Evolutionary conservation across 2,797 vertebrate species (phyloP).

Genomic region (Hemibagrus guttatus): DNA sequence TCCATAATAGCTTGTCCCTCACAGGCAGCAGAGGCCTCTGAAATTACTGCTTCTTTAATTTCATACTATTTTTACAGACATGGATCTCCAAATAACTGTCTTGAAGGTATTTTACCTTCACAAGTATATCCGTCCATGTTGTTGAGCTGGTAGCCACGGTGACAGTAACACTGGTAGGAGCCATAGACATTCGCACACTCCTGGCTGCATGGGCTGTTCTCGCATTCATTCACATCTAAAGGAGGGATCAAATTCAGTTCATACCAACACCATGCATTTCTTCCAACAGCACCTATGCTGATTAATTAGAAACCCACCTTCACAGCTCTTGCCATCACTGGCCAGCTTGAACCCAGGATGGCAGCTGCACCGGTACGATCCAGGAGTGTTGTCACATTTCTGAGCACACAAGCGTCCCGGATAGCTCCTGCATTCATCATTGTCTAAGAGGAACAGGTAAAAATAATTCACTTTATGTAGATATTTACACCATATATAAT

Average conservation of each 20-base stretch:
- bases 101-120: conserved; percentile 76
- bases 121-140: conserved; percentile 83
- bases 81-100: not conserved
- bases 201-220: conserved; percentile 84
- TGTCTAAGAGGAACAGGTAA: conserved; percentile 70
- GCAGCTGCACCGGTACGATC: conserved; percentile 89
- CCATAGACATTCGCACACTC: conserved; percentile 89
- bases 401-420: conserved; percentile 85
- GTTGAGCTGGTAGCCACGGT: conserved; percentile 87
- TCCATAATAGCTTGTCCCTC: not conserved
- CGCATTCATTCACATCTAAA: conserved; percentile 88
- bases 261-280: not conserved
- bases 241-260: not conserved
- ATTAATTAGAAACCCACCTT: conserved; percentile 71
- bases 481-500: not conserved
- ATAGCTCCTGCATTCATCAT: conserved; percentile 86
- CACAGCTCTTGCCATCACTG: conserved; percentile 80
- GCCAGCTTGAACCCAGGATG: conserved; percentile 84
- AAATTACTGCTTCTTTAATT: not conserved
- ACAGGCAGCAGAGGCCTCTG: not conserved
- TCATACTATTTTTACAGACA: not conserved
- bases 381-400: conserved; percentile 87
- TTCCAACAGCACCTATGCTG: not conserved
- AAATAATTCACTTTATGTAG: not conserved
- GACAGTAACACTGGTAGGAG: conserved; percentile 93